Evolutionary conservation across 2,113 vertebrate genomes (phyloP), one percentile per base, ranked within the genome.

Genomic region (Amphilophus citrinellus): DNA sequence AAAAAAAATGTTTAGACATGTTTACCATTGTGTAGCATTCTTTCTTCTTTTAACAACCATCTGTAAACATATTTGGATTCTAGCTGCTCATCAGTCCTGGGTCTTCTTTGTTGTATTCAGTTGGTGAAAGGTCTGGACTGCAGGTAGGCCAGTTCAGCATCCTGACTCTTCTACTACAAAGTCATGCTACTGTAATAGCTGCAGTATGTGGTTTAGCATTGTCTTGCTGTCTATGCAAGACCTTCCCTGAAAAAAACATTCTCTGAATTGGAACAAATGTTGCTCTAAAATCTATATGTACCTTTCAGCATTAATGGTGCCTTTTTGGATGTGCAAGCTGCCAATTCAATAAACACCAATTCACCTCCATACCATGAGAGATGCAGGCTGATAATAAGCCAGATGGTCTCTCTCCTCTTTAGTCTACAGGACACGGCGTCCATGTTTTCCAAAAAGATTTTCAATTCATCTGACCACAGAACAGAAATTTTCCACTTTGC

Each of bases 131-230:
- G 27, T 71, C 18, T 30, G 66, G 11, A 71, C 17, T 71, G 24
- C 50, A 32, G 24, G 44, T 17, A 53, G 44, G 17, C 24, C 44
- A 71, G 10, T 71, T 53, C 44, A 53, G 6, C 44, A 53, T 10
- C 37, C 37, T 39, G 37, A 39, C 44, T 73, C 66, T 32, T 73
- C 44, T 73, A 73, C 17, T 13, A 30, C 24, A 71, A 71, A 71
- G 24, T 15, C 44, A 30, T 44, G 50, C 9, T 50, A 44, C 9
- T 50, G 44, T 71, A 71, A 15, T 50, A 50, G 44, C 11, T 71
- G 42, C 15, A 50, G 10, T 30, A 71, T 71, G 50, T 71, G 50
- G 15, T 30, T 71, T 71, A 50, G 15, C 6, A 71, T 50, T 50
- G 66, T 71, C 15, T 50, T 71, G 66, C 10, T 71, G 44, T 50